Conservation (phyloP, 2,888 invertebrate genomes). For the Philhelius pedissequus region DNA sequence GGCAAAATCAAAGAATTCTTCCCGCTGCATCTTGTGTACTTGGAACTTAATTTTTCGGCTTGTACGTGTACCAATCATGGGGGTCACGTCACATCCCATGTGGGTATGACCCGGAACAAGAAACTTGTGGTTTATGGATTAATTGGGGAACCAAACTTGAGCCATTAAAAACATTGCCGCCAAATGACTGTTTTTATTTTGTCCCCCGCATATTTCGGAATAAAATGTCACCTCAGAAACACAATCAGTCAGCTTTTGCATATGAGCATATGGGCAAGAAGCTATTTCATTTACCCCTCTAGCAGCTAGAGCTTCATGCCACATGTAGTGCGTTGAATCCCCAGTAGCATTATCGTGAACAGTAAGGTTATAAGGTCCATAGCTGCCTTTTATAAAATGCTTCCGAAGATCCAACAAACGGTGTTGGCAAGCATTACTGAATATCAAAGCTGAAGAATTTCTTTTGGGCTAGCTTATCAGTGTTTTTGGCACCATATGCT, state of each 20-base stretch:
- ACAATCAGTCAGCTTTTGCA: background rate
- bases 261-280: no score
- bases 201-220: background rate
- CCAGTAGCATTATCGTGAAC: constrained; percentile 58
- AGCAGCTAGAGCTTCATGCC: constrained; percentile 59
- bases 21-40: background rate
- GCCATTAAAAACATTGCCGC: no score
- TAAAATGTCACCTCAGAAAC: background rate
- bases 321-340: constrained; percentile 28
- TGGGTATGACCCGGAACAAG: background rate
- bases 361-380: constrained; percentile 66
- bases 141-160: no score
- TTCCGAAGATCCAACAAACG: background rate
- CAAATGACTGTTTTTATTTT: background rate
- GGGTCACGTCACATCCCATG: background rate
- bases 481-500: background rate
- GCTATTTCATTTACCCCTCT: constrained; percentile 68
- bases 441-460: background rate
- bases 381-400: constrained; percentile 57
- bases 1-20: no score
- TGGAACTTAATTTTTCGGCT: background rate
- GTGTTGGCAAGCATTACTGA: background rate
- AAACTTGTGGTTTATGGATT: background rate
- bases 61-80: no score
- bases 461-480: background rate